Percentiles rank a stretch among this genome's conserved stretches.
These are phyloP conservation scores for Sapajus apella DNA, from an alignment of 2,113 vertebrate genomes.

Conservation along the genomic window DNA sequence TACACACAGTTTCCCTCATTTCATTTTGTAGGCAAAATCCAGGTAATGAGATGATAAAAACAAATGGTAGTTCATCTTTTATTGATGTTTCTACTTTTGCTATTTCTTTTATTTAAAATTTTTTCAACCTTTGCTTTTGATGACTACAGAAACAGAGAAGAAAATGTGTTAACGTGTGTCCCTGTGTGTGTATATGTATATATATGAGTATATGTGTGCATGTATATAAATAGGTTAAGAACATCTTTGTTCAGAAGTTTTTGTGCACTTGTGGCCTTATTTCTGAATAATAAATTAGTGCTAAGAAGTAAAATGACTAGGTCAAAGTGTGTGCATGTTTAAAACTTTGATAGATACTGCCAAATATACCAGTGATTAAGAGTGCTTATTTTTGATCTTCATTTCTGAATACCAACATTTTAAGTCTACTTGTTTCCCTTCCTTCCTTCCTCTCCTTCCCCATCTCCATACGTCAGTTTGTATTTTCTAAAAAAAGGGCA, in stretches of 20 bases:
- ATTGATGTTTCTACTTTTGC: neutral
- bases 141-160: neutral
- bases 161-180: neutral
- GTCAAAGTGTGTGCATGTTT: neutral
- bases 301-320: neutral
- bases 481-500: neutral
- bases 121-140: neutral
- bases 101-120: neutral
- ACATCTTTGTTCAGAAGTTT: conserved; percentile 11
- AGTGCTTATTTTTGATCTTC: neutral
- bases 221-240: neutral
- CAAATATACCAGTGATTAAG: neutral
- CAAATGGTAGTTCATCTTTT: conserved; percentile 3
- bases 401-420: neutral
- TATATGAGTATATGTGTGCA: neutral
- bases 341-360: neutral
- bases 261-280: conserved; percentile 3
- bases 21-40: conserved; percentile 17
- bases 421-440: neutral
- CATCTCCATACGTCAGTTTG: neutral
- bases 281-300: conserved; percentile 2
- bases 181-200: neutral
- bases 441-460: neutral
- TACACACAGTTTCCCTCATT: conserved; percentile 10
- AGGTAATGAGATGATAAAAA: neutral